Base-by-base conservation (phyloP, 2,888 invertebrate species). In the Actias luna region DNA sequence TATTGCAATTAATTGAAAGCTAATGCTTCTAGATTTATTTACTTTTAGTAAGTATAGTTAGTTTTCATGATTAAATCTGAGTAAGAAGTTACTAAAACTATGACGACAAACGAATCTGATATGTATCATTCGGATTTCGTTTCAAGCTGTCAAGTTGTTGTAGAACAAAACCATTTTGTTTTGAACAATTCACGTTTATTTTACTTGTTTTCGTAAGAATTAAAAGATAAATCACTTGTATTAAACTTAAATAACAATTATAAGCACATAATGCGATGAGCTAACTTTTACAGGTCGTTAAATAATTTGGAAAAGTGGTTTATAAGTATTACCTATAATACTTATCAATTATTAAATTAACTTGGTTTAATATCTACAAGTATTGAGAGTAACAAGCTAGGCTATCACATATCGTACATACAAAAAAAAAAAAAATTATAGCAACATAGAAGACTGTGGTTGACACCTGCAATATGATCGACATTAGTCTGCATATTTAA, bases 101-200 rank as follows among this genome's bases (percentile, higher is more conserved):
- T 25, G 22, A 50, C 46, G 25, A 12, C 22, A 22, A 50, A 25
- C 2, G 25, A 25, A 2, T 50, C 46, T 25, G 46, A 12, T 50
- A 12, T 22, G 14, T 50, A 50, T 50, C 46, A 50, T 12, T 50
- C 46, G 46, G 46, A 50, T 50, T 8, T 4, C 46, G 12, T 16
- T 25, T 50, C 46, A 50, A 25, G 25, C 25, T 25, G 46, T 25
- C 22, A 22, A 25, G 25, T 50, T 50, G 46, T 50, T 25, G 7
- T 50, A 25, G 10, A 14, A 50, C 25, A 22, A 50, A 50, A 50
- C 10, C 46, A 4, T 50, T 50, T 50, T 50, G 46, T 50, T 50
- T 50, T 50, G 46, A 12, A 50, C 46, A 25, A 25, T 50, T 50
- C 46, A 25, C 25, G 46, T 50, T 50, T 25, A 50, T 50, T 50